A percentile compares a stretch with the other conserved stretches of the same genome.
Evolutionary conservation across 2,888 invertebrate species (phyloP).

Genomic region (Acanthopleura granulata): DNA sequence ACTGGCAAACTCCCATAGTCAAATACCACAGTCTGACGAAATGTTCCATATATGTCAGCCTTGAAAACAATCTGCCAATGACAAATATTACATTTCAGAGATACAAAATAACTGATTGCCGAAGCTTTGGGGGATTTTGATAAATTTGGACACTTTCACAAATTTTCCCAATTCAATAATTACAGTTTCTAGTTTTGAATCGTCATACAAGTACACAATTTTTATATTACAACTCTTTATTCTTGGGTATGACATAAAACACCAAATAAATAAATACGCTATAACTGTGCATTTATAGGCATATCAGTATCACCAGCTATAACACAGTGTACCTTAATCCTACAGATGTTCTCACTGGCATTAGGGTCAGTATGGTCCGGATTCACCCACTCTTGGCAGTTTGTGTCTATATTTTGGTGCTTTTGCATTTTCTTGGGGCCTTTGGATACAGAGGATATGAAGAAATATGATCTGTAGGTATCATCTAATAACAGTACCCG

Average conservation of each 20-base stretch:
- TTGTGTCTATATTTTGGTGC: slow-evolving; percentile 60
- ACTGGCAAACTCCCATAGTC: slow-evolving; percentile 76
- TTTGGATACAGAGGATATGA: slow-evolving; percentile 73
- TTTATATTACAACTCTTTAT: too few relatives aligned
- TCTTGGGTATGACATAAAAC: too few relatives aligned
- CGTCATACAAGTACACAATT: too few relatives aligned
- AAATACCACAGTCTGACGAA: slow-evolving; percentile 83
- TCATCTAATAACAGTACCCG: slow-evolving; percentile 80
- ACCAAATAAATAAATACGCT: too few relatives aligned
- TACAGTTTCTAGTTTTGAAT: too few relatives aligned
- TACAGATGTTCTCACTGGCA: slow-evolving; percentile 61
- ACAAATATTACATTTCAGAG: background rate
- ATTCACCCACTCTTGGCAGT: slow-evolving; percentile 72
- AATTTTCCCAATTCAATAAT: too few relatives aligned
- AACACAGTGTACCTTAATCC: slow-evolving; percentile 56
- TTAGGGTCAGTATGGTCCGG: slow-evolving; percentile 45
- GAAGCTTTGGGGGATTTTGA: too few relatives aligned
- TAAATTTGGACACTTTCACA: too few relatives aligned
- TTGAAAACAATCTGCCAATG: slow-evolving; percentile 73
- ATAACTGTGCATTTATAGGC: too few relatives aligned
- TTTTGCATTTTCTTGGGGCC: slow-evolving; percentile 66
- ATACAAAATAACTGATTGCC: too few relatives aligned
- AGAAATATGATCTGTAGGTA: slow-evolving; percentile 79
- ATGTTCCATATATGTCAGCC: slow-evolving; percentile 83
- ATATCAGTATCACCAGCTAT: background rate